Percentiles rank a stretch among this genome's conserved stretches.
Evolutionary conservation across 2,888 invertebrate species (phyloP).

Genomic region (Papilio protenor): DNA sequence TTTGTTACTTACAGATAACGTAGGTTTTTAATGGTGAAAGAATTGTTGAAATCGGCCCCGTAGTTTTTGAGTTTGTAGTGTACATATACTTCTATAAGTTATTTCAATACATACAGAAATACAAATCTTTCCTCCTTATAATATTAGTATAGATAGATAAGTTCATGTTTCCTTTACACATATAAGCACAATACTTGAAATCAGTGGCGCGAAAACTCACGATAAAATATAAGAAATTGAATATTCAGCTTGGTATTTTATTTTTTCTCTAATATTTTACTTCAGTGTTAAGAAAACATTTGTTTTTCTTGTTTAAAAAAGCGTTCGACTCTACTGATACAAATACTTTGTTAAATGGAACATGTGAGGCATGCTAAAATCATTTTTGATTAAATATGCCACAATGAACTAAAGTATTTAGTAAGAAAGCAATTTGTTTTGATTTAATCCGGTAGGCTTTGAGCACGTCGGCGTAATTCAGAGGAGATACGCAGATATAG

Average conservation of each 20-base stretch:
- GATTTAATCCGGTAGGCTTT: conserved; percentile 10
- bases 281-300: too few relatives aligned
- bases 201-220: background rate
- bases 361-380: background rate
- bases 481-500: conserved; percentile 15
- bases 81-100: too few relatives aligned
- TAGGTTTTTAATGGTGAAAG: too few relatives aligned
- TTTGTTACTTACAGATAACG: too few relatives aligned
- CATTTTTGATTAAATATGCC: background rate
- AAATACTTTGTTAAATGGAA: background rate
- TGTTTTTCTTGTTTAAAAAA: too few relatives aligned
- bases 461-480: conserved; percentile 1
- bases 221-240: background rate
- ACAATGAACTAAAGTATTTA: background rate
- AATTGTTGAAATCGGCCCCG: too few relatives aligned
- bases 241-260: background rate
- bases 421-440: conserved; percentile 22
- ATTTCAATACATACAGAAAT: too few relatives aligned
- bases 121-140: too few relatives aligned
- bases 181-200: conserved; percentile 3
- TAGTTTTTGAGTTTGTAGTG: too few relatives aligned
- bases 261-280: too few relatives aligned
- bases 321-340: too few relatives aligned
- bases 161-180: background rate
- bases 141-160: background rate